Evolutionary conservation across 2,797 vertebrate species (phyloP).

Genomic region (Fundulus diaphanus): DNA sequence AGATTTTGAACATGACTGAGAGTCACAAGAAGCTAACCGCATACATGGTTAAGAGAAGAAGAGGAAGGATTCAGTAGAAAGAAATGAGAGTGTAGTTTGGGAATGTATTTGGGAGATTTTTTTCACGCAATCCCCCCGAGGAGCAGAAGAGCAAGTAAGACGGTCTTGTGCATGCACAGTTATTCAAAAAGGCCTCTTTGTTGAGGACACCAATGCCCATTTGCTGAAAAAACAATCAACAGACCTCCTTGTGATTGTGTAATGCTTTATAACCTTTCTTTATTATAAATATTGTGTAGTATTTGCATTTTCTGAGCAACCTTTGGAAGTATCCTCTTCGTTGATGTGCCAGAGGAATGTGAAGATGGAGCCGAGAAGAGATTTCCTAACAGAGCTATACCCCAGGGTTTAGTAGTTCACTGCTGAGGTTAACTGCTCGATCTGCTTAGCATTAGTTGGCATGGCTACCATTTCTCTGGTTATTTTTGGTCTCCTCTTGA

Average conservation of each 20-base stretch:
- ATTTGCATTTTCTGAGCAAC: slow-evolving; percentile 40
- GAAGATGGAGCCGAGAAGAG: slow-evolving; percentile 54
- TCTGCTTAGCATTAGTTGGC: slow-evolving; percentile 73
- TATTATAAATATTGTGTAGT: slow-evolving; percentile 27
- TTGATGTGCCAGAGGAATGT: slow-evolving; percentile 48
- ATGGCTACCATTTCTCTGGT: slow-evolving; percentile 76
- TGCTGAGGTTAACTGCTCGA: slow-evolving; percentile 77
- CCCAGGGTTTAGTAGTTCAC: slow-evolving; percentile 75
- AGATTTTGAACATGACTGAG: no score
- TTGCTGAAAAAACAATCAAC: background rate
- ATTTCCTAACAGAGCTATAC: slow-evolving; percentile 76
- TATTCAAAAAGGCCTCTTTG: no score
- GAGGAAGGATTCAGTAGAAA: no score
- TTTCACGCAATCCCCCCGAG: no score
- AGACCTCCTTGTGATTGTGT: background rate
- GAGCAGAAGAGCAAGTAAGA: no score
- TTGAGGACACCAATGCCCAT: no score
- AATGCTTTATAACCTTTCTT: background rate
- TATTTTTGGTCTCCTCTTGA: slow-evolving; percentile 51
- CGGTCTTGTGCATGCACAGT: no score
- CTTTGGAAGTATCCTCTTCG: slow-evolving; percentile 38
- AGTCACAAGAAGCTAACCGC: no score
- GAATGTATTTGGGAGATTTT: no score
- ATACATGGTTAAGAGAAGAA: no score
- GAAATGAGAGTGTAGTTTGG: no score